Base-by-base conservation (phyloP, 30 jellyfish, hydroid and myxozoan genomes). In the Turritopsis rubra region DNA sequence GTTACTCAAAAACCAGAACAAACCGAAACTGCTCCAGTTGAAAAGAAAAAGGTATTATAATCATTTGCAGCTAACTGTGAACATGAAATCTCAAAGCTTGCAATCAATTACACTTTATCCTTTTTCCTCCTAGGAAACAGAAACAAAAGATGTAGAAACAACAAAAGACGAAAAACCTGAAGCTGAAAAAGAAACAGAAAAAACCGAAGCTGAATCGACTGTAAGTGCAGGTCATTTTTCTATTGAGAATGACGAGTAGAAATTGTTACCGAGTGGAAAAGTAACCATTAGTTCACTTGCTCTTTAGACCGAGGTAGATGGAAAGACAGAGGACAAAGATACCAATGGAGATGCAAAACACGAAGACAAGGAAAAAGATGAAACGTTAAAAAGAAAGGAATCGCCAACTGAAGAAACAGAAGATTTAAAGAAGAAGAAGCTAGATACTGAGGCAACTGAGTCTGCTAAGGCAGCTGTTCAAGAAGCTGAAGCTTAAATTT, bases 401-500 rank as follows among this genome's bases (percentile, higher is more conserved):
- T 68, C 77, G 4, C 77, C 77, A n/a, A 68, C 77, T n/a, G 77
- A 68, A 19, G 30, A 23, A 23, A 22, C 28, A 68, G 77, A 68
- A 19, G 77, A 23, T 23, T 68, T 68, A 19, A 68, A 68, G 77
- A 68, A 68, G 30, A 68, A 68, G 21, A 68, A 68, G 19, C 30
- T 68, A 68, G 77, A 68, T 68, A 68, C 77, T 1, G 77, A 68
- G 16, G 77, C 9, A 68, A 68, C 16, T 8, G 77, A 68, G 31
- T n/a, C 77, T n/a, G 77, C 77, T 22, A 68, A 68, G 30, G 77
- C 77, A n/a, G 77, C 77, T 9, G 77, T 68, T 68, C 77, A 68
- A 68, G 77, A 68, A 68, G 77, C 77, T 9, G 77, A 68, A 27
- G 77, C 77, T 7, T 68, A 19, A 68, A 68, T n/a, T 68, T 27